Conservation (phyloP, 2,113 vertebrate species). For the Antechinus flavipes region DNA sequence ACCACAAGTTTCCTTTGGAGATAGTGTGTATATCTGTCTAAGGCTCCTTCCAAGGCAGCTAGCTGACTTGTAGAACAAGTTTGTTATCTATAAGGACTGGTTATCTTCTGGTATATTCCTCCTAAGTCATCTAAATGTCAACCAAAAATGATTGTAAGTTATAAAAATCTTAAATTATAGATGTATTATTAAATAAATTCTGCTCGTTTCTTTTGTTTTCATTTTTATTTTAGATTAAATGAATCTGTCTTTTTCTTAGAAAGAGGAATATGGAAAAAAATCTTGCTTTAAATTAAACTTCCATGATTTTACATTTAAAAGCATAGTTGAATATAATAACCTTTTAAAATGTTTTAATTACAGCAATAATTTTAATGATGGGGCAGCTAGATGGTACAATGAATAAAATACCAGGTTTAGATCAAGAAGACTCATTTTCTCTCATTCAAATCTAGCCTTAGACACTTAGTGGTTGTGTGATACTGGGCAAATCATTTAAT, state of each 20-base stretch:
- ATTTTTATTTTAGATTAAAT: conserved; percentile 56
- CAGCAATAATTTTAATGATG: neutral
- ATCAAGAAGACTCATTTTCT: neutral
- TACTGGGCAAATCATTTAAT: neutral
- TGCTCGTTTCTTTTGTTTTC: neutral
- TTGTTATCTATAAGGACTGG: neutral
- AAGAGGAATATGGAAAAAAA: conserved; percentile 9
- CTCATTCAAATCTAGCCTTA: neutral
- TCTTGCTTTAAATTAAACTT: conserved; percentile 15
- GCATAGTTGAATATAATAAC: conserved; percentile 21
- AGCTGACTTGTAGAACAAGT: conserved; percentile 9
- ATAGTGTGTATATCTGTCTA: conserved; percentile 46
- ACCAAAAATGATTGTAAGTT: neutral
- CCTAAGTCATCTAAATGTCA: conserved; percentile 18
- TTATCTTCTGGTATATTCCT: conserved; percentile 4
- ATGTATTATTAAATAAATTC: neutral
- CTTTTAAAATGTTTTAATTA: conserved; percentile 31
- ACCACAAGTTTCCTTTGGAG: conserved; percentile 48
- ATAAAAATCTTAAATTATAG: neutral
- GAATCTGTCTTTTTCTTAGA: neutral
- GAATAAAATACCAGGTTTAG: neutral
- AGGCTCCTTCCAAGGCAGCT: conserved; percentile 31
- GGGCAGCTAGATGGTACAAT: neutral
- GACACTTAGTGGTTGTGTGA: neutral
- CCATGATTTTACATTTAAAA: conserved; percentile 13